A percentile compares a stretch with the other conserved stretches of the same genome.
These are phyloP conservation scores for Ceratina japonica DNA, from an alignment of 1,140 invertebrate species.

Conservation along the genomic window DNA sequence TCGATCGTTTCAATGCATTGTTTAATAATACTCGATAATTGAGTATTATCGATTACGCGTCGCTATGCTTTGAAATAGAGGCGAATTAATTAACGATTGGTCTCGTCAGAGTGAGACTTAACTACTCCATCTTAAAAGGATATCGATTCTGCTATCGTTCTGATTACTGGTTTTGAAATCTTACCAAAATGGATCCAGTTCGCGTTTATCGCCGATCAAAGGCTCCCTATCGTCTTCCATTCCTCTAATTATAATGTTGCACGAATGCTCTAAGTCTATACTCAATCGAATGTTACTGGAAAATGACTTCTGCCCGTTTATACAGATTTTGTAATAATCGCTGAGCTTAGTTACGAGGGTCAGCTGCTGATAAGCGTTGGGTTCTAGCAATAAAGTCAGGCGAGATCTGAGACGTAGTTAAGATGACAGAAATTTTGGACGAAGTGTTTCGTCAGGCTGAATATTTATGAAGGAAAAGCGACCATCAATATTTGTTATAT, in stretches of 20 bases:
- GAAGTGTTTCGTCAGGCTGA: neutral
- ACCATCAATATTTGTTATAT: no score
- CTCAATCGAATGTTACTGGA: no score
- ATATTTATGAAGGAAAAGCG: no score
- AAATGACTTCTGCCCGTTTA: no score
- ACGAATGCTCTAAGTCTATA: no score
- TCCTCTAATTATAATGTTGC: conserved; percentile 29
- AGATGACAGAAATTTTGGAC: neutral
- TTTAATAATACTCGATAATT: neutral
- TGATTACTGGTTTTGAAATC: conserved; percentile 14
- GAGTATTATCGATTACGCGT: no score
- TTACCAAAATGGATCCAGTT: conserved; percentile 60
- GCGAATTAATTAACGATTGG: neutral
- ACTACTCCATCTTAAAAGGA: neutral
- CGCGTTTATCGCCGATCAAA: conserved; percentile 52
- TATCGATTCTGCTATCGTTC: neutral
- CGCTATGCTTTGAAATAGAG: no score
- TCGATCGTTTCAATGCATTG: neutral
- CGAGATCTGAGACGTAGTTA: neutral
- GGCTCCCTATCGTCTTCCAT: conserved; percentile 60
- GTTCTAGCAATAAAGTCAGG: neutral
- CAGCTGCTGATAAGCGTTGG: neutral
- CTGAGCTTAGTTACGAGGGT: no score
- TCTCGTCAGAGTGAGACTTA: neutral
- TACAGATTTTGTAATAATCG: neutral